A percentile compares a stretch with the other conserved stretches of the same genome.
Evolutionary conservation across 2,113 vertebrate species (phyloP).

Genomic region (Lagenorhynchus albirostris): DNA sequence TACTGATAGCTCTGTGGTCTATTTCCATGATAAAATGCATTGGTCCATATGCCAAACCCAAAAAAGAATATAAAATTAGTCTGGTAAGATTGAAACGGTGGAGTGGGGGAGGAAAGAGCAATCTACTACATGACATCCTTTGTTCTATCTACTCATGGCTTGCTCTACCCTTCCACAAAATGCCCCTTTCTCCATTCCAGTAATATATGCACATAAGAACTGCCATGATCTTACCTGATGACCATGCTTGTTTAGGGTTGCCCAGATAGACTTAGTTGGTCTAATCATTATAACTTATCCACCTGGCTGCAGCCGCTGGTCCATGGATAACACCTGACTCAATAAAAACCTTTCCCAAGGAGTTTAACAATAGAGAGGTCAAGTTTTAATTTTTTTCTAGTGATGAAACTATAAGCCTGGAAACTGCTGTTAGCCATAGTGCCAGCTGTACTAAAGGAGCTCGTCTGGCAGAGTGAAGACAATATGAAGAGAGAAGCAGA

Average conservation of each 20-base stretch:
- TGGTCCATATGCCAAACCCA: neutral
- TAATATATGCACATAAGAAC: neutral
- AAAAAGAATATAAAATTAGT: neutral
- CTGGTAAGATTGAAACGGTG: neutral
- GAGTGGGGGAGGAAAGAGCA: neutral
- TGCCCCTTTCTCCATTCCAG: neutral
- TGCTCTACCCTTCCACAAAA: neutral
- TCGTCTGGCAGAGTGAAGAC: neutral
- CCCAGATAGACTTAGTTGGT: neutral
- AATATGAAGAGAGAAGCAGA: neutral
- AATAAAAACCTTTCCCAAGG: neutral
- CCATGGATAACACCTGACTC: neutral
- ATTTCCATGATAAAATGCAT: constrained; percentile 13
- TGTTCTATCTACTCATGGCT: neutral
- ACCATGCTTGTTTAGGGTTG: neutral
- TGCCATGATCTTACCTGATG: neutral
- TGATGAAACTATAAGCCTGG: neutral
- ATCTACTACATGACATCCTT: neutral
- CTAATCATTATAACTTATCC: neutral
- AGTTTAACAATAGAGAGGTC: neutral
- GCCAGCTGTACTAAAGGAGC: neutral
- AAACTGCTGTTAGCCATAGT: neutral
- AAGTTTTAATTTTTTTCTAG: neutral
- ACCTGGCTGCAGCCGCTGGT: neutral
- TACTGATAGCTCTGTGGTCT: neutral